A percentile compares a stretch with the other conserved stretches of the same genome.
Conservation (phyloP, 2,797 vertebrate species). For the Bothrops alternatus region DNA sequence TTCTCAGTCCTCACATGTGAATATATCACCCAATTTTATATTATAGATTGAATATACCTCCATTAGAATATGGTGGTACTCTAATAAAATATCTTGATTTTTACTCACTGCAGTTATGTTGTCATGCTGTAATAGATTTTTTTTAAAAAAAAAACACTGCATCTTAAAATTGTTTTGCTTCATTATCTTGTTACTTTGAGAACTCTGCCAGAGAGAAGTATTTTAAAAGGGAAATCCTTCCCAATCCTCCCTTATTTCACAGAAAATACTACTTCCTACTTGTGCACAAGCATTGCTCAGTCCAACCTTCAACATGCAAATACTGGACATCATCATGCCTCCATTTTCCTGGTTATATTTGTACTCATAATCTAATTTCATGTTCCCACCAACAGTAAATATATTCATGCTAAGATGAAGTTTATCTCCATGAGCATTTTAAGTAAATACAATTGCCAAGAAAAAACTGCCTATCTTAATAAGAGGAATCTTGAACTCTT, state of each 20-base stretch:
- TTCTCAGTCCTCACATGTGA: neutral
- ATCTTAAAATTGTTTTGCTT: neutral
- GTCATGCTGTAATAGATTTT: neutral
- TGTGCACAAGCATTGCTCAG: neutral
- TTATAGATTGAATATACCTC: neutral
- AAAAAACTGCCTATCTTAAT: neutral
- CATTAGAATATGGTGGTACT: neutral
- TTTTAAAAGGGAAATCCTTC: neutral
- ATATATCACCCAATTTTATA: neutral
- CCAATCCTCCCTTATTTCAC: neutral
- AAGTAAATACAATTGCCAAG: neutral
- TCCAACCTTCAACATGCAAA: neutral
- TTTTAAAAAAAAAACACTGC: too few relatives aligned
- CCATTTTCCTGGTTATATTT: neutral
- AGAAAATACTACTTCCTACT: neutral
- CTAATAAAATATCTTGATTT: neutral
- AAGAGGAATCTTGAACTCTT: neutral
- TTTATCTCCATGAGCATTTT: neutral
- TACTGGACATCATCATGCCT: neutral
- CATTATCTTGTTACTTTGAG: neutral
- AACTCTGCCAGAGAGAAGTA: neutral
- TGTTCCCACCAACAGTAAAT: neutral
- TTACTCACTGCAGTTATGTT: neutral
- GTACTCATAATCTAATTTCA: neutral
- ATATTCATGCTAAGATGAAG: neutral